Base-by-base conservation (phyloP, 23 tunicate species). In the Trididemnum nubilum region DNA sequence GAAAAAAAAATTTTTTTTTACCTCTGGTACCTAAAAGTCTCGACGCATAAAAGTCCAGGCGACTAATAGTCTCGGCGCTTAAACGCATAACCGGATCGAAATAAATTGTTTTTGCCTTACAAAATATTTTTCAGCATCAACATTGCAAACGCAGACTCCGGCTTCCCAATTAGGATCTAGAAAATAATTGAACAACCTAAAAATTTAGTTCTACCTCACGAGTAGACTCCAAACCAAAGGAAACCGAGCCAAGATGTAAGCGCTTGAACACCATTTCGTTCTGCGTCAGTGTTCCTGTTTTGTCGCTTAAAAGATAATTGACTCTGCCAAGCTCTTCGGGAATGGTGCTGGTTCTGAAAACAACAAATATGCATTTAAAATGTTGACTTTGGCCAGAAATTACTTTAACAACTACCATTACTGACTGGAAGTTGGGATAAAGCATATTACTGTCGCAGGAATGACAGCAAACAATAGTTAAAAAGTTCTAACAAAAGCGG, bases 241-340 rank as follows among this genome's bases (percentile, higher is more conserved):
- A 84, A 36, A 93, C 90, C 2, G 93, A 88, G 12, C 98, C 98
- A 15, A 93, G 72, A 75, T 93, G 98, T 37, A 93, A 87, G 31
- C 98, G 83, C 79, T 88, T 88, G 54, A 93, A 93, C 0, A 88
- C 49, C 98, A 93, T 93, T 28, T 87, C 93, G 75, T 93, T 93
- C 52, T 84, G 86, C 1, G 98, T 93, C 27, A 93, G 83, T 0
- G 98, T 93, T 33, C 98, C 98, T 1, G 98, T 93, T 72, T 93
- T 93, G 67, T 93, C 98, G 33, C 86, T 81, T 1, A 93, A 73
- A 39, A 93, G 50, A 63, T 87, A 93, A 65, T 88, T 87, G 35
- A 93, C 85, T 51, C 98, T 65, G 4, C 98, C 98, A 31, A 93
- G 86, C 60, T 88, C 98, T 83, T 93, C 98, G n/a, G 98, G 90